phyloP scores from a whole-genome alignment of 2,113 vertebrate genomes.

The Gasterosteus nipponicus region DNA sequence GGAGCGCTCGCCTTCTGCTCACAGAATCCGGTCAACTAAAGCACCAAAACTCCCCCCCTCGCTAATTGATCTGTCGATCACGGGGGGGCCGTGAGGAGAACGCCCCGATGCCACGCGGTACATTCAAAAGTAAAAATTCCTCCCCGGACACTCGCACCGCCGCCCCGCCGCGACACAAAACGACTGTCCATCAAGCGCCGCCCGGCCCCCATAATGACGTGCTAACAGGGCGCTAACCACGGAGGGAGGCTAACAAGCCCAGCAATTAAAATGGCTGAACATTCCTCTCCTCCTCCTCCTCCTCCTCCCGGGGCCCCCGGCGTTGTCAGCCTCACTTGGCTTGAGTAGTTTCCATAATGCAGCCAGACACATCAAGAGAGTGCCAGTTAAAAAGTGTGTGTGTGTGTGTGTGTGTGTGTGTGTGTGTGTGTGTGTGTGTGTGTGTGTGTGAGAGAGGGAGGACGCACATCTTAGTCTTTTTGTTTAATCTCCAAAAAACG shows the following conservation, averaged over 20 bases:
- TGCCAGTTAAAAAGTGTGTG: conserved; percentile 14
- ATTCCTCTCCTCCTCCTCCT: conserved; percentile 31
- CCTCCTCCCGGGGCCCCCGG: not conserved
- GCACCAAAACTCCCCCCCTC: not conserved
- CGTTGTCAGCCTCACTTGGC: conserved; percentile 28
- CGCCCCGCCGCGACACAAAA: conserved; percentile 22
- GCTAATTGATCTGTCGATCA: no score
- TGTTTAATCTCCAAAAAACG: conserved; percentile 47
- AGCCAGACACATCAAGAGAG: conserved; percentile 36
- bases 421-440: no score
- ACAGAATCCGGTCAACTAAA: not conserved
- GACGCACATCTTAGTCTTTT: conserved; percentile 38
- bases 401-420: not conserved
- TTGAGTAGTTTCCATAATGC: conserved; percentile 35
- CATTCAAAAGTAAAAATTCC: not conserved
- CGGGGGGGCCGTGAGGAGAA: not conserved
- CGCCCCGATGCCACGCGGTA: not conserved
- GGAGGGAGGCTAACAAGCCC: conserved; percentile 38
- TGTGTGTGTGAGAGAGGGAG: not conserved
- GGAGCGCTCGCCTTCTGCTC: not conserved
- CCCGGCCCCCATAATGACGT: conserved; percentile 50
- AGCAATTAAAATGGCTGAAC: conserved; percentile 56
- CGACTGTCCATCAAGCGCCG: conserved; percentile 49
- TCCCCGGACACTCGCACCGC: not conserved
- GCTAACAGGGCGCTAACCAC: conserved; percentile 51